Evolutionary conservation across 2,888 invertebrate genomes (phyloP).

Genomic region (Tipula confusa): DNA sequence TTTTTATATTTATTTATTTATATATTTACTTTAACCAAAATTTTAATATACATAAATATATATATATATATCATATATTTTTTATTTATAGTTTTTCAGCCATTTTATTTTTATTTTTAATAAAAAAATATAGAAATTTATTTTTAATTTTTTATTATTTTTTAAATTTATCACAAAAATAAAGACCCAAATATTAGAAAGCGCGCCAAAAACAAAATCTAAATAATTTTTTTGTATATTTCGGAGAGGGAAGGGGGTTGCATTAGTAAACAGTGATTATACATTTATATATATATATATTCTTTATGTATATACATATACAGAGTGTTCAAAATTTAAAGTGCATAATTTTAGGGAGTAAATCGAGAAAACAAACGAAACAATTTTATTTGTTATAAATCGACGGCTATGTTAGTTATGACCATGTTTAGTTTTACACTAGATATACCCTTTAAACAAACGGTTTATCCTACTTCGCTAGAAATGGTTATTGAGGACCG

Average conservation of each 20-base stretch:
- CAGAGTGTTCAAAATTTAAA: no score
- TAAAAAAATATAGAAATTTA: constrained; percentile 25
- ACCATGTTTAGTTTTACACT: no score
- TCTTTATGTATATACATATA: neutral
- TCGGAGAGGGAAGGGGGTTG: neutral
- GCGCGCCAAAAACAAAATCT: neutral
- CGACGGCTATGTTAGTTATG: no score
- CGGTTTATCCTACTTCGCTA: no score
- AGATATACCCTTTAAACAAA: no score
- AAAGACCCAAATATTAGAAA: constrained; percentile 8
- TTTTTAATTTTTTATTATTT: neutral
- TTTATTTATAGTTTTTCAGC: neutral
- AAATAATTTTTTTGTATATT: neutral
- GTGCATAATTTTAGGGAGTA: no score
- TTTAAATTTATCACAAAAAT: constrained; percentile 12
- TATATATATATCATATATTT: no score
- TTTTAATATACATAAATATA: neutral
- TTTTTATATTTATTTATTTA: no score
- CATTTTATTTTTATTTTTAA: neutral
- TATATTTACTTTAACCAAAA: neutral
- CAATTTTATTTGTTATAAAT: no score
- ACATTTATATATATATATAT: neutral
- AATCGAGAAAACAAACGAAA: no score
- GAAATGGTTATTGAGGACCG: no score
- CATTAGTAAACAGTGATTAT: neutral